Evolutionary conservation across 1,140 invertebrate genomes (phyloP).

Genomic region (Plectrocnemia conspersa): DNA sequence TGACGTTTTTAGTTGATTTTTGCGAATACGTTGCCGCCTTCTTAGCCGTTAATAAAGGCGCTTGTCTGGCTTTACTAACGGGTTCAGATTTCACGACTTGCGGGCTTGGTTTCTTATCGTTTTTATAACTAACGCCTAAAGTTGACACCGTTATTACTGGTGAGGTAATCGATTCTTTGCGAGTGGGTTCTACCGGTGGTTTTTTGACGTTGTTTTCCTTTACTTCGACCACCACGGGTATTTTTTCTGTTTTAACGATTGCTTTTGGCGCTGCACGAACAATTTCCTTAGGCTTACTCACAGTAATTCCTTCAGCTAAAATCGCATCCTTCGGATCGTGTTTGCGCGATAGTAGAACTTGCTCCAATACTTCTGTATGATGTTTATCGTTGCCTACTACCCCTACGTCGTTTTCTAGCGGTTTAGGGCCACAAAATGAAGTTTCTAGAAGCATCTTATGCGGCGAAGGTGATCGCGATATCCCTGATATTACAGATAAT

Average conservation of each 20-base stretch:
- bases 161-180: constrained; percentile 32
- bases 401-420: constrained; percentile 54
- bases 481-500: constrained; percentile 65
- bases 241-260: neutral
- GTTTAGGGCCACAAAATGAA: constrained; percentile 80
- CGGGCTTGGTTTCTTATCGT: constrained; percentile 21
- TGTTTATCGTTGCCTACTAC: constrained; percentile 50
- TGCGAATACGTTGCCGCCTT: constrained; percentile 32
- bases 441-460: constrained; percentile 85
- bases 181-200: constrained; percentile 31
- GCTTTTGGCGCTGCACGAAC: constrained; percentile 2
- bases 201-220: constrained; percentile 21
- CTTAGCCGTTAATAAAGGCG: too few species aligned
- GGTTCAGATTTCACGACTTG: constrained; percentile 11
- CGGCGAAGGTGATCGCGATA: constrained; percentile 74
- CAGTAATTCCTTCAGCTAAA: constrained; percentile 51
- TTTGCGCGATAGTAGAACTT: constrained; percentile 57
- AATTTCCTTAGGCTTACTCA: constrained; percentile 28
- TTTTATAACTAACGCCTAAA: constrained; percentile 31
- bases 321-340: constrained; percentile 55
- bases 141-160: constrained; percentile 32
- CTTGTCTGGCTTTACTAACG: constrained; percentile 5
- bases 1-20: constrained; percentile 17
- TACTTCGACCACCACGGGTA: neutral
- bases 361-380: constrained; percentile 59